Evolutionary conservation across 2,797 vertebrate genomes (phyloP).

Genomic region (Enteromius trimaculatus): DNA sequence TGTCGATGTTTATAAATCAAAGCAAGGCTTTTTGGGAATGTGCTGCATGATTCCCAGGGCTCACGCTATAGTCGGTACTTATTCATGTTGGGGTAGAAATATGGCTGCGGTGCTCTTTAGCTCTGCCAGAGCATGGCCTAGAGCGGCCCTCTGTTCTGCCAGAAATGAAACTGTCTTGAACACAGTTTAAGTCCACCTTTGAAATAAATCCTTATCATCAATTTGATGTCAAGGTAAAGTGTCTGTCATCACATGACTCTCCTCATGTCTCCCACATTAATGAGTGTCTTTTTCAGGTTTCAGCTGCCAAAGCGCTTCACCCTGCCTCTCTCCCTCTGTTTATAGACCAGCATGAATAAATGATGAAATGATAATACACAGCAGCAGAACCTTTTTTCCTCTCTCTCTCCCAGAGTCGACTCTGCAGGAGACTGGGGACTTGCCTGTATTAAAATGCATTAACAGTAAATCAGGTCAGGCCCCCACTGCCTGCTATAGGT

Average conservation of each 20-base stretch:
- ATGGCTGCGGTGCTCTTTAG: constrained; percentile 36
- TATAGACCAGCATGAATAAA: constrained; percentile 74
- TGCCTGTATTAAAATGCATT: constrained; percentile 71
- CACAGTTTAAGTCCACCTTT: constrained; percentile 46
- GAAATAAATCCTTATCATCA: constrained; percentile 50
- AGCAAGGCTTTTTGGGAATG: constrained; percentile 21
- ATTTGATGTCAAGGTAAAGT: constrained; percentile 41
- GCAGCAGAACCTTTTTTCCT: constrained; percentile 58
- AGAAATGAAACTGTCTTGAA: constrained; percentile 43
- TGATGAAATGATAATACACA: constrained; percentile 73
- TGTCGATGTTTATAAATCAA: constrained; percentile 41
- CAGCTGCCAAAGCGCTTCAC: constrained; percentile 47
- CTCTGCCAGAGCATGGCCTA: constrained; percentile 26
- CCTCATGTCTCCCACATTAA: constrained; percentile 48
- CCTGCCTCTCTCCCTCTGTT: constrained; percentile 57
- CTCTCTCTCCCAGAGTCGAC: constrained; percentile 58
- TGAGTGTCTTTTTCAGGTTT: constrained; percentile 56
- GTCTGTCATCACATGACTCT: constrained; percentile 36
- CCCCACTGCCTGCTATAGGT: constrained; percentile 61
- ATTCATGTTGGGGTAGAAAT: constrained; percentile 44
- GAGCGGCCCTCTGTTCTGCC: constrained; percentile 29
- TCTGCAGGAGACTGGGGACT: constrained; percentile 66
- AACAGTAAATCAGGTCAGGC: constrained; percentile 73
- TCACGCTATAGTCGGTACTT: constrained; percentile 21
- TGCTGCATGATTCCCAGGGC: constrained; percentile 23